Conservation (phyloP, 2,113 vertebrate genomes). For the Eclectus roratus region DNA sequence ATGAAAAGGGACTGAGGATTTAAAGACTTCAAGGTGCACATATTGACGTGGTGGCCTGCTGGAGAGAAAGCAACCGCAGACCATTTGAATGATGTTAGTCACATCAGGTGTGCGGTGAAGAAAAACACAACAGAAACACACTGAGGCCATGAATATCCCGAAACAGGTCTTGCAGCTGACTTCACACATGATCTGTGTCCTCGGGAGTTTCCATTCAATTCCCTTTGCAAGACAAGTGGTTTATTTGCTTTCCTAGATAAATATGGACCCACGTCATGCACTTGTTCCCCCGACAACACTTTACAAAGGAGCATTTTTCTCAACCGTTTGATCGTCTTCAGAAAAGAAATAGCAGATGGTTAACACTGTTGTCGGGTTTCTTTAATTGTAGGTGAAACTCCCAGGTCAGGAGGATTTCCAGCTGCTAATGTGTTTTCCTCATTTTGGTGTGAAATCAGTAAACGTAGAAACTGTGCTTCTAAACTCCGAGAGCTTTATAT, state of each 20-base stretch:
- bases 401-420: slow-evolving; percentile 33
- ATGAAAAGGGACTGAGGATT: not conserved
- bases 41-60: not conserved
- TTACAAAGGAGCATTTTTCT: slow-evolving; percentile 56
- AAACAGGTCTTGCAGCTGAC: not conserved
- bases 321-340: not conserved
- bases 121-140: slow-evolving; percentile 14
- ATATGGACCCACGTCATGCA: slow-evolving; percentile 22
- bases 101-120: not conserved
- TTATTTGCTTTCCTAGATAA: slow-evolving; percentile 58
- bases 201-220: slow-evolving; percentile 31
- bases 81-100: not conserved
- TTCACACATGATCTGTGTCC: slow-evolving; percentile 44
- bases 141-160: not conserved
- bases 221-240: slow-evolving; percentile 3
- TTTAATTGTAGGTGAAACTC: slow-evolving; percentile 55
- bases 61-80: not conserved
- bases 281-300: slow-evolving; percentile 54
- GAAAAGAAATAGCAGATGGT: slow-evolving; percentile 54
- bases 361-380: slow-evolving; percentile 24
- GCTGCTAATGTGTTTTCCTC: slow-evolving; percentile 53
- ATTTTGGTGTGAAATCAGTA: slow-evolving; percentile 6
- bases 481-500: accelerated
- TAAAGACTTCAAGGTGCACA: not conserved
- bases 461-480: not conserved